phyloP scores from a whole-genome alignment of 2,797 vertebrate genomes.

The Toxotes lorentzi region DNA sequence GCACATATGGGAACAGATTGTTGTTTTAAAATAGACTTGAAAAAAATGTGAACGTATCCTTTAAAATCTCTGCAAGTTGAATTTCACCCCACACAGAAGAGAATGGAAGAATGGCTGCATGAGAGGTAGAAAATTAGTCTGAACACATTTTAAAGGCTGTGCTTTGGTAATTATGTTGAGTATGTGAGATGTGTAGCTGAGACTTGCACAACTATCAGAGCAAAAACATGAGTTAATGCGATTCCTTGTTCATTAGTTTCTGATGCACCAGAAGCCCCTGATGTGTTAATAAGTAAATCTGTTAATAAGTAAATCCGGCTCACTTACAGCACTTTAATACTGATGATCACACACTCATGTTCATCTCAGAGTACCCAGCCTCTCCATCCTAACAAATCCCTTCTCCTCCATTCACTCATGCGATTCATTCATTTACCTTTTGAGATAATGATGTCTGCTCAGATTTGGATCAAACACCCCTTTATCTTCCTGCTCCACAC shows the following conservation, averaged over 20 bases:
- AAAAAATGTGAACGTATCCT: background rate
- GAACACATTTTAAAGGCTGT: background rate
- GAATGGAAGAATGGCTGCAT: background rate
- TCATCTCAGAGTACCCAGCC: slow-evolving; percentile 19
- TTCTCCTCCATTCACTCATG: slow-evolving; percentile 14
- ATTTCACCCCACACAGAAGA: background rate
- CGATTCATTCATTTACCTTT: slow-evolving; percentile 42
- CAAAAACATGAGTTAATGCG: slow-evolving; percentile 15
- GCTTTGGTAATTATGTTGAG: background rate
- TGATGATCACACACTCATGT: slow-evolving; percentile 28
- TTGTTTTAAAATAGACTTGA: background rate
- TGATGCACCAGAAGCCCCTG: slow-evolving; percentile 24
- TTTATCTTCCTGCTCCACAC: slow-evolving; percentile 43
- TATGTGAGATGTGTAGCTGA: background rate
- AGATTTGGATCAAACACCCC: slow-evolving; percentile 44
- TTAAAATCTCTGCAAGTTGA: background rate
- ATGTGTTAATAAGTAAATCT: slow-evolving; percentile 38
- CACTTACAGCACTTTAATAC: slow-evolving; percentile 21
- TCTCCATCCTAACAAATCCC: slow-evolving; percentile 27
- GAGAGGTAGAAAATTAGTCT: background rate
- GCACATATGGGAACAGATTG: too few species aligned
- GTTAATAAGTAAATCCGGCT: slow-evolving; percentile 53
- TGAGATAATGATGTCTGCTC: slow-evolving; percentile 31
- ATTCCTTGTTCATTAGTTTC: slow-evolving; percentile 28
- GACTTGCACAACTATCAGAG: slow-evolving; percentile 17